These are phyloP conservation scores for Bombus sylvicola DNA, from an alignment of 1,140 invertebrate species.

Conservation along the genomic window DNA sequence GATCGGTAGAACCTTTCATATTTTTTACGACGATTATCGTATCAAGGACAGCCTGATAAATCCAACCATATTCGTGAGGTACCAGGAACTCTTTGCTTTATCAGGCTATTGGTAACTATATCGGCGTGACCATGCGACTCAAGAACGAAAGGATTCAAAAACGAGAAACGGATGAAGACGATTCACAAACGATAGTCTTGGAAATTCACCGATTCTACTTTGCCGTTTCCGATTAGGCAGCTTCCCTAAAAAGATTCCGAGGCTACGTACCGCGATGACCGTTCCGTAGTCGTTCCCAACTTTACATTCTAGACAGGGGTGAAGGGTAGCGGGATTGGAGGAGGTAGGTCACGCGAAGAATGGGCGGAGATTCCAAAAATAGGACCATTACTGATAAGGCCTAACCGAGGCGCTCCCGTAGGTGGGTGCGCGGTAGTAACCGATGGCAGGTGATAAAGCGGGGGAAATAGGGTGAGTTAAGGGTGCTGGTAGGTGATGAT, in stretches of 20 bases:
- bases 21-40: not conserved
- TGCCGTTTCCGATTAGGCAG: not conserved
- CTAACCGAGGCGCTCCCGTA: conserved; percentile 72
- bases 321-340: conserved; percentile 1
- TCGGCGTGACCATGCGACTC: too few relatives aligned
- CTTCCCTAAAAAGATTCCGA: not conserved
- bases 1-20: not conserved
- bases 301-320: conserved; percentile 1
- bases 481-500: conserved; percentile 66
- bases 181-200: too few relatives aligned
- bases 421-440: conserved; percentile 66
- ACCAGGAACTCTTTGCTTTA: not conserved
- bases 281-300: not conserved
- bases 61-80: not conserved
- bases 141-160: not conserved
- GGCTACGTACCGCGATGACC: conserved; percentile 3
- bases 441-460: conserved; percentile 80
- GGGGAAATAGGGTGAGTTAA: conserved; percentile 74
- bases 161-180: not conserved
- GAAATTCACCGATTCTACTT: not conserved
- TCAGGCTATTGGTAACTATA: too few relatives aligned
- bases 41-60: not conserved
- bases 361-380: conserved; percentile 83
- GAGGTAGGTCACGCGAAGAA: conserved; percentile 81
- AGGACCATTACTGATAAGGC: conserved; percentile 82